Evolutionary conservation across 2,797 vertebrate genomes (phyloP).

Genomic region (Pipistrellus pygmaeus): DNA sequence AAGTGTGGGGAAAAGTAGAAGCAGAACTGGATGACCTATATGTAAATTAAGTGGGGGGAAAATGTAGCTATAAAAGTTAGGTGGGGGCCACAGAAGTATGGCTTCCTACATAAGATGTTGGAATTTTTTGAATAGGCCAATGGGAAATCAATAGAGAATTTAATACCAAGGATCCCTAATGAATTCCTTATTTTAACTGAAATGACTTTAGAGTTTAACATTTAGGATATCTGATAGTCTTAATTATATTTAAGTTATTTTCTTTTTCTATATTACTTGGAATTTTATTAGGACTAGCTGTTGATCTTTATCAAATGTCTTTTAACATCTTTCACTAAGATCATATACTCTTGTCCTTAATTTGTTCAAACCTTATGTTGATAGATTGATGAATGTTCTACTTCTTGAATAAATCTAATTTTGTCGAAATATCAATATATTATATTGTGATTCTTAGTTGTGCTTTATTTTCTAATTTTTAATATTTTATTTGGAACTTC

Average conservation of each 20-base stretch:
- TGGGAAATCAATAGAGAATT: neutral
- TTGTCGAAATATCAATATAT: neutral
- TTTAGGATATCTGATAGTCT: neutral
- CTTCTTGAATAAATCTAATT: neutral
- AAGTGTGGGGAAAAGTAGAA: neutral
- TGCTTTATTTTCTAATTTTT: neutral
- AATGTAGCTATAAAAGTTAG: neutral
- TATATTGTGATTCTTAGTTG: neutral
- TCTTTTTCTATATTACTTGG: neutral
- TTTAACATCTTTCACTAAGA: neutral
- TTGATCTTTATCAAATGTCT: constrained; percentile 2
- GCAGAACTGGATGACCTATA: neutral
- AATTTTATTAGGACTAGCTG: neutral
- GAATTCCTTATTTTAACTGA: neutral
- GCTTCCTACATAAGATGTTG: neutral
- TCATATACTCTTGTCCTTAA: neutral
- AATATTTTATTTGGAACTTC: neutral
- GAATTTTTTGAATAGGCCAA: neutral
- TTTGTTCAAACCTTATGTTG: neutral
- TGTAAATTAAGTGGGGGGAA: neutral
- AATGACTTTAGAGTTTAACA: neutral
- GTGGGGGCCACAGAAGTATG: neutral
- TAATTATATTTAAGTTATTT: constrained; percentile 1
- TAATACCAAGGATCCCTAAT: neutral
- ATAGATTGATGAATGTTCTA: neutral